phyloP scores from a whole-genome alignment of 2,888 invertebrate species.

The Cotesia congregata region DNA sequence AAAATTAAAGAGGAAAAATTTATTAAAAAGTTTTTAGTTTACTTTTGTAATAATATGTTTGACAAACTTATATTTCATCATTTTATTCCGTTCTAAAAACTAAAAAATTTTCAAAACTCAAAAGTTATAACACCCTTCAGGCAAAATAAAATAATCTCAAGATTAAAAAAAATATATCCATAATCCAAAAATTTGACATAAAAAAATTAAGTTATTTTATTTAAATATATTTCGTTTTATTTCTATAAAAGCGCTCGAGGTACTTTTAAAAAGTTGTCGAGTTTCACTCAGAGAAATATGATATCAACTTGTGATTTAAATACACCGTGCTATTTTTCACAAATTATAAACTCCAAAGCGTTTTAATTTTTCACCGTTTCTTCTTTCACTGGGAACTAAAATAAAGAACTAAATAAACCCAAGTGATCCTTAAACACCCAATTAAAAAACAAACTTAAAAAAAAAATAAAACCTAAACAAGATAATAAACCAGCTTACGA shows the following conservation, averaged over 20 bases:
- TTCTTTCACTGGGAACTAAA: not conserved
- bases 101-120: too few relatives aligned
- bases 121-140: too few relatives aligned
- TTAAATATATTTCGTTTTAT: not conserved
- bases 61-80: too few relatives aligned
- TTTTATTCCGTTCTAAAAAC: too few relatives aligned
- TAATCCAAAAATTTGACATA: not conserved
- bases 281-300: not conserved
- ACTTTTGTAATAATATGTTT: not conserved
- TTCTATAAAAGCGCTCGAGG: not conserved
- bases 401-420: not conserved
- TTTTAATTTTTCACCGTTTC: not conserved
- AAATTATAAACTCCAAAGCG: not conserved
- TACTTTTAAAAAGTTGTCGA: not conserved
- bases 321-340: not conserved
- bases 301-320: not conserved
- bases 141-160: too few relatives aligned
- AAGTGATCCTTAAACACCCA: not conserved
- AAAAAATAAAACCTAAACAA: not conserved
- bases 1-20: not conserved
- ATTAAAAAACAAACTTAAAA: not conserved
- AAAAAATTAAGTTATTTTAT: not conserved
- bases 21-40: not conserved
- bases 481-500: conserved; percentile 71
- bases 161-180: not conserved